Conservation (phyloP, 2,113 vertebrate species). For the Brienomyrus brachyistius region DNA sequence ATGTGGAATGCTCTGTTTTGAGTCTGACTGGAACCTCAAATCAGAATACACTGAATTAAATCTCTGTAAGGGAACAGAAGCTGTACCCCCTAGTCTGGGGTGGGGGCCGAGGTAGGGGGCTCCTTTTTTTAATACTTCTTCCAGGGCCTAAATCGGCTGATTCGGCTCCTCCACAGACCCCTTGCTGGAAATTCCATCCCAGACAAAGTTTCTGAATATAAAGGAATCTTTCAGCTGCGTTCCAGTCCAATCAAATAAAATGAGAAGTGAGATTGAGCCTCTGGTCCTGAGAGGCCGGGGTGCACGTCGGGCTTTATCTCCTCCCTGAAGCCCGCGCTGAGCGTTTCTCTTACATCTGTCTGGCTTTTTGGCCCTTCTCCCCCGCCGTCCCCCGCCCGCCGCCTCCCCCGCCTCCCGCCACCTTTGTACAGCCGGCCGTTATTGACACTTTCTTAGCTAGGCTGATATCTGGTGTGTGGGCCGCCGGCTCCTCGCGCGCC, state of each 20-base stretch:
- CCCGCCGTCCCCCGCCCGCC: not conserved
- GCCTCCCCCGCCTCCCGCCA: not conserved
- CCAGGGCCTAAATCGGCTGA: not conserved
- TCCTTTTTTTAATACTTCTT: not conserved
- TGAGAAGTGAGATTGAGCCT: not conserved
- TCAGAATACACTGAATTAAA: not conserved
- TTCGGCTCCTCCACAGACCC: not conserved
- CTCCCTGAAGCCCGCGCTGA: not conserved
- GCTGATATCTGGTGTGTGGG: not conserved
- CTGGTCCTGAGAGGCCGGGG: not conserved
- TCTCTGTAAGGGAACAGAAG: not conserved
- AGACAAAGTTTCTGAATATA: not conserved
- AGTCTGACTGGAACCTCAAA: not conserved
- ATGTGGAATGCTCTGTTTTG: not conserved
- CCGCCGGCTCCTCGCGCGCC: not conserved
- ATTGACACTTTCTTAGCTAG: slow-evolving; percentile 10
- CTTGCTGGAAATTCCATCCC: not conserved
- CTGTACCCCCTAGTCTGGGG: not conserved
- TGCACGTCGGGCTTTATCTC: not conserved
- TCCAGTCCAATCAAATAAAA: not conserved
- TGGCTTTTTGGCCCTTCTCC: not conserved
- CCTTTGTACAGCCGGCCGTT: not conserved
- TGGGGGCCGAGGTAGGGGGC: not conserved
- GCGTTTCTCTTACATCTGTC: not conserved
- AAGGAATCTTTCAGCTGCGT: not conserved